These are phyloP conservation scores for Danio aesculapii DNA, from an alignment of 2,797 vertebrate genomes.

Conservation along the genomic window DNA sequence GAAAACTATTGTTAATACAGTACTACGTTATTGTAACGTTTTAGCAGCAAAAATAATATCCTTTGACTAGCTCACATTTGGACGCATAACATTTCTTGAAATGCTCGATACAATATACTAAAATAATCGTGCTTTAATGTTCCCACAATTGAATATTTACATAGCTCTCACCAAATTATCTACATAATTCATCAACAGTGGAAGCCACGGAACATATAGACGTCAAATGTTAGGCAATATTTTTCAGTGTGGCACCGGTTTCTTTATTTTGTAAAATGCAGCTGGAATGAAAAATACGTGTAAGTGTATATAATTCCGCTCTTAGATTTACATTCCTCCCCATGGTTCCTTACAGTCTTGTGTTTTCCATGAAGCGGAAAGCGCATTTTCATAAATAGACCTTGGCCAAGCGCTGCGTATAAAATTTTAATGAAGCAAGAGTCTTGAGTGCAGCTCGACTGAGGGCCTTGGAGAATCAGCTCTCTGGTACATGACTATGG, in stretches of 20 bases:
- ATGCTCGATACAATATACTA: constrained; percentile 1
- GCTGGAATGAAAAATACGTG: constrained; percentile 57
- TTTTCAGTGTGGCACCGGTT: constrained; percentile 39
- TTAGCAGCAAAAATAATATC: constrained; percentile 19
- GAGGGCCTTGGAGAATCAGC: constrained; percentile 87
- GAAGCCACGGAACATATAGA: constrained; percentile 54
- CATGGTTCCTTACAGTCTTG: constrained; percentile 78
- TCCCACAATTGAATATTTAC: constrained; percentile 55
- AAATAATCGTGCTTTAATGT: neutral
- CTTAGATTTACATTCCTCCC: constrained; percentile 73
- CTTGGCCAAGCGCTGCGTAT: constrained; percentile 91
- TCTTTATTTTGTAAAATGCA: constrained; percentile 58
- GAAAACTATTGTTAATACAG: neutral
- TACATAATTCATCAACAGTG: constrained; percentile 60
- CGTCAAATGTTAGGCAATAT: constrained; percentile 46
- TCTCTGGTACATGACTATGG: constrained; percentile 88
- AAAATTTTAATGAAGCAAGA: constrained; percentile 95
- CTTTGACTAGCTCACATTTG: neutral
- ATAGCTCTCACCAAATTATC: constrained; percentile 48
- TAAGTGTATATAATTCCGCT: constrained; percentile 70
- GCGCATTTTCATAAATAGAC: constrained; percentile 97
- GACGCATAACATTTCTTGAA: neutral
- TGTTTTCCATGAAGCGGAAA: constrained; percentile 88
- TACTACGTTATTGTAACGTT: neutral
- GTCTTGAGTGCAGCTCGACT: constrained; percentile 91